Evolutionary conservation across 2,797 vertebrate genomes (phyloP), one percentile per base, ranked within the genome.

Genomic region (Brotula barbata): DNA sequence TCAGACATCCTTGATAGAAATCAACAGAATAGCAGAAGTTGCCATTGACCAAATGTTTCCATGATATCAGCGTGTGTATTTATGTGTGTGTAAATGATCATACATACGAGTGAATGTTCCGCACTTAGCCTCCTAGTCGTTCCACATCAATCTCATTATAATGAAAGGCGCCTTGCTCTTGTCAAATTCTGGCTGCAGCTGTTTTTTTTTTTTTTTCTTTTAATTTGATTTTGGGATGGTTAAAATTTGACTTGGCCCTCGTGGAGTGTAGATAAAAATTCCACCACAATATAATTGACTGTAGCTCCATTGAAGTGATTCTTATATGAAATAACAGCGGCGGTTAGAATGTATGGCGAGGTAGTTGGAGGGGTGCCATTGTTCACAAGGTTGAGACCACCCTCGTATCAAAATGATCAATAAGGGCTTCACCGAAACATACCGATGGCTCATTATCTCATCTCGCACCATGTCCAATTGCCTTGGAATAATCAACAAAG

Each of bases 131-230:
- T 79, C 70, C 64, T 68, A 77, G 81, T 84, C 51, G 37, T 87
- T 87, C 81, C 82, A 87, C 82, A 89, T 89, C 83, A 88, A 83
- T 87, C 83, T 87, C 74, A 71, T 75, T 73, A 65, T 82, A 83
- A 87, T 83, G 85, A 87, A 86, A 75, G 80, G 80, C 72, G 82
- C 78, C 85, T 86, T 75, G 75, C 81, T 81, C 82, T 71, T 84
- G 80, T 82, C 88, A 87, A 87, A 56, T 62, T 16, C 0, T 52
- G 71, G 75, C 80, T 85, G 75, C 58, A 44, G 72, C 65, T 59
- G 37, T n/a, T n/a, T 28, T 28, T 28, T 28, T 28, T 28, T 28
- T 80, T 80, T 80, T 75, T 81, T 77, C 65, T 79, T 74, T 82
- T 84, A 73, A 88, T 84, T 82, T 84, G 81, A 88, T 87, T 89